These are phyloP conservation scores for Lerista edwardsae DNA, from an alignment of 2,797 vertebrate genomes.

Conservation along the genomic window DNA sequence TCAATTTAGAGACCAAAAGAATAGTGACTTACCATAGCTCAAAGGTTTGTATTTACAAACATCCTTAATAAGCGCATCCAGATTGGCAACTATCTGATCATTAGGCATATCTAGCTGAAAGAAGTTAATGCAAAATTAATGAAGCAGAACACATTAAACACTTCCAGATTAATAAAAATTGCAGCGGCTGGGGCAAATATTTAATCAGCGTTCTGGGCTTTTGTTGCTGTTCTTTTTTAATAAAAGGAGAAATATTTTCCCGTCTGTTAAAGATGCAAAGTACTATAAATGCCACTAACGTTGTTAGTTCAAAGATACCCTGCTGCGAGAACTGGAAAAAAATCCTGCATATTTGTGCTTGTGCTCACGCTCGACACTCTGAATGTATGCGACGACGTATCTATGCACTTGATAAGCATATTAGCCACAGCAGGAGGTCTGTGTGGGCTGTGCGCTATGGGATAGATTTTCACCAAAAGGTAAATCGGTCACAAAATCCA, in stretches of 20 bases:
- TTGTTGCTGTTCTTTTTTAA: background rate
- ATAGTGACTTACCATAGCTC: constrained; percentile 75
- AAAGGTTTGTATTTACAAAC: constrained; percentile 83
- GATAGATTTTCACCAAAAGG: background rate
- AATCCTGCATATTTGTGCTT: fast-evolving
- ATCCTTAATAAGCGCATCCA: constrained; percentile 81
- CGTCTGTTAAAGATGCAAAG: background rate
- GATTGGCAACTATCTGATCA: constrained; percentile 86
- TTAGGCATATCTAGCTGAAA: constrained; percentile 89
- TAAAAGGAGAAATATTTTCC: constrained; percentile 13
- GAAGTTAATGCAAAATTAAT: constrained; percentile 27
- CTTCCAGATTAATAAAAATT: background rate
- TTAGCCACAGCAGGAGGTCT: background rate
- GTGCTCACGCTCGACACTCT: fast-evolving
- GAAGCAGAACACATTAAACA: background rate
- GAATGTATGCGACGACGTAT: background rate
- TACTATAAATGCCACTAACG: background rate
- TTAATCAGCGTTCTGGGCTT: background rate
- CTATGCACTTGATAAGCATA: background rate
- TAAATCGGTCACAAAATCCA: background rate
- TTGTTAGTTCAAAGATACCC: background rate
- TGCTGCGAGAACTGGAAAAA: background rate
- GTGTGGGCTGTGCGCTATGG: background rate
- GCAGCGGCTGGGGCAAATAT: background rate
- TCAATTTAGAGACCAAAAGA: background rate